These are phyloP conservation scores for Agrotis exclamationis DNA, from an alignment of 2,888 invertebrate genomes.

Conservation along the genomic window DNA sequence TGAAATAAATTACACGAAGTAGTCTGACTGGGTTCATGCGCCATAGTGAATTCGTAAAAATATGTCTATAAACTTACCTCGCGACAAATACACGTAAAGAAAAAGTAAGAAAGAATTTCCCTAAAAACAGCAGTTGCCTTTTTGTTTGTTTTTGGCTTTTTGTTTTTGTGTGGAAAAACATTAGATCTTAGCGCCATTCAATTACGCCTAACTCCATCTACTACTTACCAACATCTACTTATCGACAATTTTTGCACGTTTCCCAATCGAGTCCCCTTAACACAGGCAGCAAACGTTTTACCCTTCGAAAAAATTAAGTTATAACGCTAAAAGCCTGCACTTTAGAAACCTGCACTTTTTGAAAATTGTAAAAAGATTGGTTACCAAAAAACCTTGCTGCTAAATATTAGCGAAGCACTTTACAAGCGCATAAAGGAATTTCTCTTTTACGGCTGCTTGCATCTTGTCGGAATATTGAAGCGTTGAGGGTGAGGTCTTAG, in stretches of 20 bases:
- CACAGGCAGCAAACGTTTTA: conserved; percentile 7
- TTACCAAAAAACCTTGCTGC: conserved; percentile 70
- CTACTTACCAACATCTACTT: background rate
- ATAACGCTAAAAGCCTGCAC: conserved; percentile 65
- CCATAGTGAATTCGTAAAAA: too few relatives aligned
- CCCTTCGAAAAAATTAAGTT: conserved; percentile 51
- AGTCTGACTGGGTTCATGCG: too few relatives aligned
- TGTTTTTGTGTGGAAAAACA: too few relatives aligned
- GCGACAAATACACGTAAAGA: too few relatives aligned
- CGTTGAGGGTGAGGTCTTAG: conserved; percentile 59
- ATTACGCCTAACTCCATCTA: conserved; percentile 17
- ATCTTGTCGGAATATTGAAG: conserved; percentile 83
- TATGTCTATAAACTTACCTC: too few relatives aligned
- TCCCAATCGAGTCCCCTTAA: too few relatives aligned
- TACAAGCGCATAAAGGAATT: conserved; percentile 76
- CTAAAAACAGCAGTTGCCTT: too few relatives aligned
- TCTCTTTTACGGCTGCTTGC: conserved; percentile 74
- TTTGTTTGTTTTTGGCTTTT: too few relatives aligned
- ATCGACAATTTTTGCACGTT: background rate
- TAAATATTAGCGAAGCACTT: conserved; percentile 75
- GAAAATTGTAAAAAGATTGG: conserved; percentile 68
- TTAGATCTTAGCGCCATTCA: background rate
- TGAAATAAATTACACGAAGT: too few relatives aligned
- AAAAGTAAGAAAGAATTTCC: too few relatives aligned
- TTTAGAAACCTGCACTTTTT: conserved; percentile 68